These are phyloP conservation scores for Pteromalus puparum DNA, from an alignment of 1,140 invertebrate species.

Conservation along the genomic window DNA sequence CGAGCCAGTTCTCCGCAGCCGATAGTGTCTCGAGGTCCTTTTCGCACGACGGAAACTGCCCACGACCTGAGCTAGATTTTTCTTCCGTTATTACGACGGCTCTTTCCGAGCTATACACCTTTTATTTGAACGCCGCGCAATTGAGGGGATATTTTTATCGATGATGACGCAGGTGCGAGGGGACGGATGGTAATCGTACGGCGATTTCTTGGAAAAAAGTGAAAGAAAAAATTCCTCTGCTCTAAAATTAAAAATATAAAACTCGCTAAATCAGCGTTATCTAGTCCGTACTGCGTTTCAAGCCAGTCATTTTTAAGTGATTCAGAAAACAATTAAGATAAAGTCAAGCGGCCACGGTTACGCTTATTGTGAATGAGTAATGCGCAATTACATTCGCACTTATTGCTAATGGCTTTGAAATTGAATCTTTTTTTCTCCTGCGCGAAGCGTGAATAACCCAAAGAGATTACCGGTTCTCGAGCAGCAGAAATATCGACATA, in stretches of 20 bases:
- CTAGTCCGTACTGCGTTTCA: neutral
- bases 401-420: neutral
- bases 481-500: neutral
- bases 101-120: no score
- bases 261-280: no score
- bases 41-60: neutral
- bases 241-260: no score
- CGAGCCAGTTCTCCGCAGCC: neutral
- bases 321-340: slow-evolving; percentile 38
- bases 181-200: no score
- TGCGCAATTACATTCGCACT: neutral
- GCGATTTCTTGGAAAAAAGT: no score
- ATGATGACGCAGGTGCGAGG: neutral
- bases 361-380: slow-evolving; percentile 11
- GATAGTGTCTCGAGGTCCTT: neutral
- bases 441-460: neutral
- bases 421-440: neutral
- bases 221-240: no score
- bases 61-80: slow-evolving; percentile 17
- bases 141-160: neutral
- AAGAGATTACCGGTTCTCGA: no score
- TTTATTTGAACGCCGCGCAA: no score
- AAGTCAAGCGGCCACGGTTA: neutral
- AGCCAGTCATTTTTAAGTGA: neutral
- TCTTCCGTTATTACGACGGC: slow-evolving; percentile 3